Conservation (phyloP, 2,113 vertebrate genomes). For the Psammodynastes pulverulentus region DNA sequence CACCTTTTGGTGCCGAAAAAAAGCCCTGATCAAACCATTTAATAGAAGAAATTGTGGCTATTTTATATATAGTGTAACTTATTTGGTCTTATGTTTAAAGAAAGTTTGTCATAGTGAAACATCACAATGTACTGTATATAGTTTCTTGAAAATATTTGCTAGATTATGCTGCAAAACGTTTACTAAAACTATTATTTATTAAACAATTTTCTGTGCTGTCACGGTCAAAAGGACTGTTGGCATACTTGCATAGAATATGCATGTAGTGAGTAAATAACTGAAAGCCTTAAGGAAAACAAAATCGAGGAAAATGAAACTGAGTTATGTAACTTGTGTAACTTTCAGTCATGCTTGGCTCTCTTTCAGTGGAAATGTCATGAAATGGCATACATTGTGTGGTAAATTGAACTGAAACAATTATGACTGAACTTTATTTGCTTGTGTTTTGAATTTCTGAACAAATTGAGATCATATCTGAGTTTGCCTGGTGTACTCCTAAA, state of each 20-base stretch:
- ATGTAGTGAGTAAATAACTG: conserved; percentile 18
- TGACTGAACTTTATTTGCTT: neutral
- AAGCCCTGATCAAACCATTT: too few species aligned
- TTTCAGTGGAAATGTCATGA: neutral
- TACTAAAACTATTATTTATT: conserved; percentile 5
- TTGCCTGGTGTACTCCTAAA: neutral
- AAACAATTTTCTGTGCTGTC: neutral
- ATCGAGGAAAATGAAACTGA: neutral
- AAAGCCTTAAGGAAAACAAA: neutral
- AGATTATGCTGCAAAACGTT: conserved; percentile 36
- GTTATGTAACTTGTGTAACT: neutral
- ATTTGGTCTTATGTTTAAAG: conserved; percentile 18
- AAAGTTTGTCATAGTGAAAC: conserved; percentile 1
- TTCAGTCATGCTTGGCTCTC: neutral
- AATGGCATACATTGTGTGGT: neutral
- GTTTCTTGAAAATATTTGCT: neutral
- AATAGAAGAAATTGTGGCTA: conserved; percentile 26
- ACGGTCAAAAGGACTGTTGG: neutral
- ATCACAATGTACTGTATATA: conserved; percentile 9
- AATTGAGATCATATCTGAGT: neutral
- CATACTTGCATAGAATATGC: neutral
- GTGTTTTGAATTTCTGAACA: neutral
- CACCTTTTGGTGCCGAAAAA: too few species aligned
- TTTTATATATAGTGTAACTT: conserved; percentile 38
- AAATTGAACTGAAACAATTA: neutral